A percentile compares a stretch with the other conserved stretches of the same genome.
phyloP scores from a whole-genome alignment of 2,113 vertebrate genomes.

The Podilymbus podiceps region DNA sequence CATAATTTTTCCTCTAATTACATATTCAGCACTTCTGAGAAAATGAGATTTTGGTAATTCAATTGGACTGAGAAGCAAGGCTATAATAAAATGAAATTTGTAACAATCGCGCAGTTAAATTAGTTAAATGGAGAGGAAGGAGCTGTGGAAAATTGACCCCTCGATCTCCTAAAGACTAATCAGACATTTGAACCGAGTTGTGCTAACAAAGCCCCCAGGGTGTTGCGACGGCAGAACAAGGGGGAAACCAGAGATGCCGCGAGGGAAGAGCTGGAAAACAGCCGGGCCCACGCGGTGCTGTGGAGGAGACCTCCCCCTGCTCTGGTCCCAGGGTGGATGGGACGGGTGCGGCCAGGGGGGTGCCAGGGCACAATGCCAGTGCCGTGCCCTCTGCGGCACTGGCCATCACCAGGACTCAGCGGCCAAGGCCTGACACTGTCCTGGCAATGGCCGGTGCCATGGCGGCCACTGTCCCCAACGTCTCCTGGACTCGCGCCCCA shows the following conservation, averaged over 20 bases:
- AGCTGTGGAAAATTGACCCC: slow-evolving; percentile 79
- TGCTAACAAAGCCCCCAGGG: slow-evolving; percentile 65
- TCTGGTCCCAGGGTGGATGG: accelerated
- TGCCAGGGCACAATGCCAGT: accelerated
- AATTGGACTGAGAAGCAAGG: slow-evolving; percentile 87
- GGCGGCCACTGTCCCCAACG: accelerated
- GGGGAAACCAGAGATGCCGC: not conserved
- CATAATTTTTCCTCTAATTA: slow-evolving; percentile 85
- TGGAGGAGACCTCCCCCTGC: accelerated
- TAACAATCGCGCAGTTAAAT: slow-evolving; percentile 83
- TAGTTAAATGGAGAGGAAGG: slow-evolving; percentile 86
- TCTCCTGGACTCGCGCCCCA: accelerated
- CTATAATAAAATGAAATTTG: slow-evolving; percentile 86
- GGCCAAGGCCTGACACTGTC: not conserved
- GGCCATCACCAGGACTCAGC: not conserved
- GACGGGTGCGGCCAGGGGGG: not conserved
- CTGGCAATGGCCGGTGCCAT: accelerated
- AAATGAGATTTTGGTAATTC: slow-evolving; percentile 95
- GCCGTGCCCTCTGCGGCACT: not conserved
- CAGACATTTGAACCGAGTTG: slow-evolving; percentile 73
- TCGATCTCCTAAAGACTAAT: slow-evolving; percentile 78
- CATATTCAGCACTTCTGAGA: slow-evolving; percentile 90
- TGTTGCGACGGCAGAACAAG: not conserved
- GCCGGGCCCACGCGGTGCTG: accelerated
- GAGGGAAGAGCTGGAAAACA: not conserved